Base-by-base conservation (phyloP, 2,113 vertebrate genomes). In the Calyptomena viridis region DNA sequence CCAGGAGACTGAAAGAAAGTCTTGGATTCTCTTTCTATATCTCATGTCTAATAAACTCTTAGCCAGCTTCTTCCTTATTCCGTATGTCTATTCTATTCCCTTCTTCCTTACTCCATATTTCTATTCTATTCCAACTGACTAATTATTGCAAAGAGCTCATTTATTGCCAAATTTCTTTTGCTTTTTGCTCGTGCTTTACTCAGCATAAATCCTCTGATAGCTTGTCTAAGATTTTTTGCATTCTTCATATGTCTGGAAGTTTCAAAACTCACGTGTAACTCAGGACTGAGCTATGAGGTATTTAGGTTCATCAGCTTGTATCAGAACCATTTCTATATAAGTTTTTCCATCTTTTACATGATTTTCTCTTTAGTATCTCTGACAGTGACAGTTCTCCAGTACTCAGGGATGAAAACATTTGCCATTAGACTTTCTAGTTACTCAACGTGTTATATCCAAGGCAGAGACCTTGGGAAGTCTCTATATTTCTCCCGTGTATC, bases 361-460 rank as follows among this genome's bases (percentile, higher is more conserved):
- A 5, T 73, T 89, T 64, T 33, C 58, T 56, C 30, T 78, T 68
- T 31, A 55, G 31, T 47, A 39, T 59, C 22, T 79, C 47, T 46
- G 17, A 8, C 24, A 44, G 3, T 14, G 10, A 30, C 15, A 55
- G 13, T 42, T 93, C 37, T 75, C 15, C 31, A n/a, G 40, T n/a
- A 40, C 8, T 58, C 8, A 17, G 3, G 6, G 31, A 28, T 6
- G 3, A 56, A 28, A 49, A 42, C 28, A 33, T 68, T 81, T 84
- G 13, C 44, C 47, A 62, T 20, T 2, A 73, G 33, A 47, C 62
- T 59, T 87, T 37, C 30, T 62, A 39, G 55, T 59, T 75, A 60
- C 27, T 21, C 2, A 2, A 7, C 0, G 0, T 5, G 5, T 33
- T 60, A 50, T 5, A 46, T 27, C 7, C 27, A 59, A 80, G 42